Conservation (phyloP, 1,140 invertebrate genomes). For the Cherax destructor region DNA sequence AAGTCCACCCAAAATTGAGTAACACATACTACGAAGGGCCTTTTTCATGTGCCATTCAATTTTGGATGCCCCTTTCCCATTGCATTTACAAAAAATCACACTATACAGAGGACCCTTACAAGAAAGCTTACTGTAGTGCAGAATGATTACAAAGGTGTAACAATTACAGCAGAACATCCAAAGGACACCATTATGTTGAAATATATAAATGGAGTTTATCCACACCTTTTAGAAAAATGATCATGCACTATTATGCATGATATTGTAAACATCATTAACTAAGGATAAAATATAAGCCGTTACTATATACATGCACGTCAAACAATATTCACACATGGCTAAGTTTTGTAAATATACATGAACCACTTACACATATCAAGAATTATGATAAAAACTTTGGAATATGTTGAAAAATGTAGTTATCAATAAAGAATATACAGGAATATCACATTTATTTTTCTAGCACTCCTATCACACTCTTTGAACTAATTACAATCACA, state of each 20-base stretch:
- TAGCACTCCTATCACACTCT: background rate
- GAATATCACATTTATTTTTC: background rate
- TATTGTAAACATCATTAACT: background rate
- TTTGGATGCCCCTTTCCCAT: too few relatives aligned
- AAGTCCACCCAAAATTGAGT: too few relatives aligned
- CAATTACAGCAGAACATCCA: slow-evolving; percentile 7
- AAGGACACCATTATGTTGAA: background rate
- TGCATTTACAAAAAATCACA: too few relatives aligned
- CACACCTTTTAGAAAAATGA: background rate
- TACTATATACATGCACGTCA: background rate
- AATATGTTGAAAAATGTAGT: background rate
- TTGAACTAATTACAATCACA: background rate
- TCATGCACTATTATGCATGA: background rate
- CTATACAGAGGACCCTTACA: too few relatives aligned
- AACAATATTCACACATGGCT: background rate
- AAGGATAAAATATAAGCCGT: background rate
- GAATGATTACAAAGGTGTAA: background rate
- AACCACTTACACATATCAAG: background rate
- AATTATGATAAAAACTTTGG: slow-evolving; percentile 3
- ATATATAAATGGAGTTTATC: background rate
- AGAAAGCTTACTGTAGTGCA: background rate
- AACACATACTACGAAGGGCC: too few relatives aligned
- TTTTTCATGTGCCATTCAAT: too few relatives aligned
- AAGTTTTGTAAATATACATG: background rate
- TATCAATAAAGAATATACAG: background rate